Evolutionary conservation across 1,140 invertebrate genomes (phyloP), one percentile per base, ranked within the genome.

Genomic region (Heliconius melpomene): DNA sequence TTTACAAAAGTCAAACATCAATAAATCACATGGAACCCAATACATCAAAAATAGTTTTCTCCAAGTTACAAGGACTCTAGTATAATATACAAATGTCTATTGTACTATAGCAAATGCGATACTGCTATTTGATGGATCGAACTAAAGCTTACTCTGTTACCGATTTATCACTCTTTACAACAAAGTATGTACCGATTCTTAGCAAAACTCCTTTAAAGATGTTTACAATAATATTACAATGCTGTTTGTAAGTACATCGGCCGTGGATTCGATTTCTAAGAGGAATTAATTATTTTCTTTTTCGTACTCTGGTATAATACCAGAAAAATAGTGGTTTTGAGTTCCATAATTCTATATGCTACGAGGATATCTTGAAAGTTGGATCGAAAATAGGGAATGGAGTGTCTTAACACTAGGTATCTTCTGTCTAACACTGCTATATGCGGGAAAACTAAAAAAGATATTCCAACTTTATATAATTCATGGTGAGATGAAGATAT

Each of bases 81-180:
- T 23, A 57, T 57, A 29, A 66, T 66, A 29, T 26, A 74, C 72
- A 46, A 50, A 50, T 46, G 40, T 46, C 40, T 46, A 46, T 46
- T 46, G 0, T 46, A 46, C 40, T 46, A 46, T 46, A 46, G 40
- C 40, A 46, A 46, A 46, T 46, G 26, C 8, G 36, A 73, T 74
- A 46, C n/a, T 38, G 72, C 16, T n/a, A 40, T 73, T 38, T 73
- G 72, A 73, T 73, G 11, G 38, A 46, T 74, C 38, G 72, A 46
- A 46, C 36, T 50, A 46, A 74, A 26, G 72, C 36, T 23, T 26
- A 16, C 38, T 66, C 60, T 66, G 29, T 29, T 66, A 66, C 26
- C 60, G 26, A 66, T 66, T 13, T 26, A 66, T 66, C 60, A 66
- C 29, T 66, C 60, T 66, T 66, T 66, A 5, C 3, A 66, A 66